Percentiles rank a stretch among this genome's conserved stretches.
These are phyloP conservation scores for Eulemur rufifrons DNA, from an alignment of 2,113 vertebrate species.

Conservation along the genomic window DNA sequence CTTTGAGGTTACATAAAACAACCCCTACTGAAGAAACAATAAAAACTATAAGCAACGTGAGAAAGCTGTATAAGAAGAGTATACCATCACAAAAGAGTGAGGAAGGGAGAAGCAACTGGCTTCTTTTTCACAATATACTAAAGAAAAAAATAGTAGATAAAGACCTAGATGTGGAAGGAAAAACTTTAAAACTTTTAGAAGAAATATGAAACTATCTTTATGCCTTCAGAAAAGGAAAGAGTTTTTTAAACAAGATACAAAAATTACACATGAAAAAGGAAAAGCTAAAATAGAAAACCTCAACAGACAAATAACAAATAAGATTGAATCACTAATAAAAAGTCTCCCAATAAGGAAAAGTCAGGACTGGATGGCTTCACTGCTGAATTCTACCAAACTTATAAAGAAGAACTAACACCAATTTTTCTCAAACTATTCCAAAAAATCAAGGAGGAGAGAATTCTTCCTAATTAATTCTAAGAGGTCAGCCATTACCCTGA, in stretches of 20 bases:
- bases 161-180: background rate
- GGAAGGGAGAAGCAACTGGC: background rate
- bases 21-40: background rate
- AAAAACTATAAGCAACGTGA: background rate
- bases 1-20: background rate
- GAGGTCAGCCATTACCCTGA: background rate
- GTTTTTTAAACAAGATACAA: background rate
- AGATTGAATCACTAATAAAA: background rate
- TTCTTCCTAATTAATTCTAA: background rate
- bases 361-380: background rate
- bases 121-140: background rate
- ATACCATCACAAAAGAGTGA: background rate
- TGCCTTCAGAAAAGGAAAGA: background rate
- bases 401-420: background rate
- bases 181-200: background rate
- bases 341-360: background rate
- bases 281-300: background rate
- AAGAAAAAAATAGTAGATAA: background rate
- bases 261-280: conserved; percentile 2
- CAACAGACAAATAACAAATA: background rate
- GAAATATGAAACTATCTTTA: background rate
- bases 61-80: background rate
- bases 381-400: background rate
- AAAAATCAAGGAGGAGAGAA: background rate
- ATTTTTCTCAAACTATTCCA: background rate